Conservation (phyloP, 2,888 invertebrate genomes). For the Mechanitis messenoides region DNA sequence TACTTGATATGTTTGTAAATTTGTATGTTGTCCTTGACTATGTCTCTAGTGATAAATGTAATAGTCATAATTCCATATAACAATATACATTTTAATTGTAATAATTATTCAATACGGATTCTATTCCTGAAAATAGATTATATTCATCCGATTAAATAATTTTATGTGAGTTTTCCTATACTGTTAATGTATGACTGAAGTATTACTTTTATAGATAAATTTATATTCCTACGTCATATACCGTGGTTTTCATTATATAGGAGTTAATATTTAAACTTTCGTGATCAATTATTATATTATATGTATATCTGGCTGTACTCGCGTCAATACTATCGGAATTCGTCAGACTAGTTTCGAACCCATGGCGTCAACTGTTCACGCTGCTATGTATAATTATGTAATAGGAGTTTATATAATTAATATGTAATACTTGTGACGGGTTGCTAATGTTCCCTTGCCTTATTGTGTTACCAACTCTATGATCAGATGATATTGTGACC, state of each 20-base stretch:
- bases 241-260: slow-evolving; percentile 15
- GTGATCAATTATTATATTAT: too few species aligned
- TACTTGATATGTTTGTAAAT: too few species aligned
- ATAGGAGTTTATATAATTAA: slow-evolving; percentile 9
- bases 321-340: too few species aligned
- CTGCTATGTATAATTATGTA: too few species aligned
- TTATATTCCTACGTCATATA: slow-evolving; percentile 8
- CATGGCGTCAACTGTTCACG: too few species aligned
- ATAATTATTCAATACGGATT: background rate
- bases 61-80: background rate
- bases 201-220: too few species aligned
- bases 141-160: background rate
- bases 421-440: slow-evolving; percentile 18
- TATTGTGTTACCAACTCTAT: slow-evolving; percentile 13
- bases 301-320: too few species aligned
- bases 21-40: too few species aligned
- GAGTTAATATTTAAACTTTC: background rate
- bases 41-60: background rate
- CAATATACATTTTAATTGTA: background rate
- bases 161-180: too few species aligned
- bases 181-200: too few species aligned
- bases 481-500: slow-evolving; percentile 17
- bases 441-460: slow-evolving; percentile 21
- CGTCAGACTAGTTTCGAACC: too few species aligned
- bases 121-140: background rate